Base-by-base conservation (phyloP, 2,113 vertebrate species). In the Lepus europaeus region DNA sequence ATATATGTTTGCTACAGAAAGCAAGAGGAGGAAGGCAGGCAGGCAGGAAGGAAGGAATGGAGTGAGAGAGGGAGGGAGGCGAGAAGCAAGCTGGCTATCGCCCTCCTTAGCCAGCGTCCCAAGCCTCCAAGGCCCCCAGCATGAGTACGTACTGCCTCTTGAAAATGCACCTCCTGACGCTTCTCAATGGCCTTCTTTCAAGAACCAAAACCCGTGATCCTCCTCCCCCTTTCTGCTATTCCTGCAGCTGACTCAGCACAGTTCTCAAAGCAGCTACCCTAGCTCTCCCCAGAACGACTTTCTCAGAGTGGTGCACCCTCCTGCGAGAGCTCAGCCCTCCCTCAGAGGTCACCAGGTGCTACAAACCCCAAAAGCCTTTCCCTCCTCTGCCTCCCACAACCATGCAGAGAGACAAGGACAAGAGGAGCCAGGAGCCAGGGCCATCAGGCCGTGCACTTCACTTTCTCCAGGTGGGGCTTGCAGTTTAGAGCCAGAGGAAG, bases 361-460 rank as follows among this genome's bases (percentile, higher is more conserved):
- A 45, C 45, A 45, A 7, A 31, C 69, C 49, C 25, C 59, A 69
- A 29, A 59, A 33, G 20, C 19, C 51, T 69, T 56, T 36, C 23
- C 64, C 9, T 74, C 3, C 31, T 91, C 70, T 49, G 31, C 53
- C 59, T 31, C 36, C 0, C 10, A 49, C 36, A 80, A 29, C 31
- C 49, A 19, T 0, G 1, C 7, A 19, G 22, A 78, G 6, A 64
- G 23, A 82, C 53, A n/a, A 16, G 39, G 3, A 14, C 10, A 6
- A 0, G 1, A 3, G 12, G 66, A 59, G 25, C 11, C 27, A 66
- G 53, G 31, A 76, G 19, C 61, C 2, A 5, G 20, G 25, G 33
- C 36, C 73, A 33, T 1, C 2, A 3, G 31, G 66, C 0, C n/a
- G n/a, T 3, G 39, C 56, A 0, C 36, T 73, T 64, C 19, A 16